Evolutionary conservation across 2,797 vertebrate genomes (phyloP), one percentile per base, ranked within the genome.

Genomic region (Fistularia tabacaria): DNA sequence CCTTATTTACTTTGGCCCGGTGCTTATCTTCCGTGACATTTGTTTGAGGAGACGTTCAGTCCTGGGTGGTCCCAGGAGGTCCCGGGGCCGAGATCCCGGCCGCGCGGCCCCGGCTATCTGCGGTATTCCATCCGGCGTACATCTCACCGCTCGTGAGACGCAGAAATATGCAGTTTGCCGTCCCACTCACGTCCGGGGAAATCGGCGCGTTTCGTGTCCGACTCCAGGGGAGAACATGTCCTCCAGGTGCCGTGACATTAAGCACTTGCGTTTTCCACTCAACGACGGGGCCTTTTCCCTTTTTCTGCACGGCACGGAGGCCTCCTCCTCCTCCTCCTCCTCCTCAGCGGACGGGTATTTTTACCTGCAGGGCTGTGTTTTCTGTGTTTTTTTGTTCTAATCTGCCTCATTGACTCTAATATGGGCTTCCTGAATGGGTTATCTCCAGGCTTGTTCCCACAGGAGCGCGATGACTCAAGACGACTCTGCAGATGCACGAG

Each of bases 391-490:
- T 25, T 25, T 71, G 43, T 79, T 83, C 79, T 58, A 61, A 72
- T 83, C 75, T 87, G 86, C 85, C 79, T 87, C 87, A 83, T 83
- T 87, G 86, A 86, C 70, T 87, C 76, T 69, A 83, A 86, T 88
- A 85, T 84, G 81, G 86, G 81, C 83, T 90, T 88, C 85, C 85
- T 87, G 84, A 85, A 83, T 77, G 68, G 62, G 79, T 81, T 84
- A 86, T 84, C 84, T 81, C 65, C 79, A 79, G 82, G 88, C 89
- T 85, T 90, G 90, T 91, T 89, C 84, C 75, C 87, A 89, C 89
- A 90, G 69, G 89, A 90, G 76, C 77, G n/a, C 46, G 71, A 81
- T 84, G 83, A 84, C 79, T 87, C 81, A 77, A 83, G 85, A 77
- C 72, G 54, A 84, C 81, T 77, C 83, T 72, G 79, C 73, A 82